Conservation (phyloP, 2,113 vertebrate species). For the Semnornis frantzii region DNA sequence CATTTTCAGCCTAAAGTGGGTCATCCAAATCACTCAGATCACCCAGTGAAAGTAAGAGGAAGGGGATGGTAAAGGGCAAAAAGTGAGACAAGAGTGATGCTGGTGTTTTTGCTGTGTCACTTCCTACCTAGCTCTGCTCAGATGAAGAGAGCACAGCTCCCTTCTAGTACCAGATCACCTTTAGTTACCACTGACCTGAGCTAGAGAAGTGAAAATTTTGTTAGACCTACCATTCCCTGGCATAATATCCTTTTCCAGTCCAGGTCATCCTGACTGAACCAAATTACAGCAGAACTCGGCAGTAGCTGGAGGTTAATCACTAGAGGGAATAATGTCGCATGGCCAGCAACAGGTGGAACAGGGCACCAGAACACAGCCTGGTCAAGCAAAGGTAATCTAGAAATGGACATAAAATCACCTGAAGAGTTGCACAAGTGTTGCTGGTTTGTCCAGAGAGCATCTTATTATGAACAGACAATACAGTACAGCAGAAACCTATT, state of each 20-base stretch:
- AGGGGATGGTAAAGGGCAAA: not conserved
- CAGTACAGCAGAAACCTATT: not conserved
- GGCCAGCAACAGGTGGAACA: not conserved
- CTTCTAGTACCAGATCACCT: not conserved
- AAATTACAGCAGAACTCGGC: not conserved
- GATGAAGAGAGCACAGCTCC: not conserved
- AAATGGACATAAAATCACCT: not conserved
- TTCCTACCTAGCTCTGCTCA: not conserved
- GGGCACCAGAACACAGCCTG: not conserved
- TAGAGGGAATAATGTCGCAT: not conserved
- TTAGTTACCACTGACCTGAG: not conserved
- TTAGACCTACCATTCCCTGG: not conserved
- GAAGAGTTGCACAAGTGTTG: not conserved
- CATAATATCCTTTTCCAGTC: not conserved
- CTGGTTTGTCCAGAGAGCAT: not conserved
- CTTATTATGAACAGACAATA: not conserved
- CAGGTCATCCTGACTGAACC: not conserved
- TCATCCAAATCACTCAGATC: not conserved
- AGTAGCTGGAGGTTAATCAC: constrained; percentile 2
- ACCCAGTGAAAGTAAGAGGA: not conserved
- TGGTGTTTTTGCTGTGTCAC: not conserved
- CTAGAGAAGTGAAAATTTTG: not conserved
- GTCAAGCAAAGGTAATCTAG: not conserved
- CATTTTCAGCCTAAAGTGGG: not conserved
- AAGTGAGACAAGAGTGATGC: not conserved